Evolutionary conservation across 2,888 invertebrate genomes (phyloP), one percentile per base, ranked within the genome.

Genomic region (Lumbricus terrestris): DNA sequence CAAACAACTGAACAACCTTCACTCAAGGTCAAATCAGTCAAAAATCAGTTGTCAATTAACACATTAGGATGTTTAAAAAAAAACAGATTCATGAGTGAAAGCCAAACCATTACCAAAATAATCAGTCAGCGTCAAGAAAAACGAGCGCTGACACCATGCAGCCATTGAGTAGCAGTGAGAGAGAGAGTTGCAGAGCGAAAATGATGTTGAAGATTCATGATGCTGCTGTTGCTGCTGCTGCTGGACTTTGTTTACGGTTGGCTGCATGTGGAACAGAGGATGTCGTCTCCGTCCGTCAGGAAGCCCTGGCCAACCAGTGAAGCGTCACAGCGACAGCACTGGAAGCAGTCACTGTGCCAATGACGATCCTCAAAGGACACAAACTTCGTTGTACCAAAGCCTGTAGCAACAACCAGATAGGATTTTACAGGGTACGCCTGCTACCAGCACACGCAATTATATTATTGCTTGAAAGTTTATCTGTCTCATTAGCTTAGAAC

Each of bases 291-390:
- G 95, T 99, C 99, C 95, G 99, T 99, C 96, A 99, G 98, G 96
- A 99, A 99, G 93, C 99, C 99, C 94, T 98, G 97, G 94, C 99
- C 99, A 88, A 99, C 99, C 94, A 99, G 96, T 91, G 98, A 98
- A 92, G 97, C 97, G 95, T 97, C 97, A 96, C 99, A 99, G 94
- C 97, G 97, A 94, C 98, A 98, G 96, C 99, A 99, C 95, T 97
- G 97, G 96, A 99, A 99, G 93, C 95, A 94, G 96, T 99, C 98
- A 96, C 99, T 99, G 96, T 99, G 99, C 99, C 99, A 99, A 96
- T 99, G 99, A 93, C 98, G 97, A 96, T 99, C 99, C 95, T 99
- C 99, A 96, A 99, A 99, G 92, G 99, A 99, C 96, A 99, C 99
- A 96, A 99, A 99, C 94, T 99, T 97, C 91, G 98, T 98, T 95